These are phyloP conservation scores for Zhuqinia jingwanae DNA, from an alignment of 2,888 invertebrate genomes.

Conservation along the genomic window DNA sequence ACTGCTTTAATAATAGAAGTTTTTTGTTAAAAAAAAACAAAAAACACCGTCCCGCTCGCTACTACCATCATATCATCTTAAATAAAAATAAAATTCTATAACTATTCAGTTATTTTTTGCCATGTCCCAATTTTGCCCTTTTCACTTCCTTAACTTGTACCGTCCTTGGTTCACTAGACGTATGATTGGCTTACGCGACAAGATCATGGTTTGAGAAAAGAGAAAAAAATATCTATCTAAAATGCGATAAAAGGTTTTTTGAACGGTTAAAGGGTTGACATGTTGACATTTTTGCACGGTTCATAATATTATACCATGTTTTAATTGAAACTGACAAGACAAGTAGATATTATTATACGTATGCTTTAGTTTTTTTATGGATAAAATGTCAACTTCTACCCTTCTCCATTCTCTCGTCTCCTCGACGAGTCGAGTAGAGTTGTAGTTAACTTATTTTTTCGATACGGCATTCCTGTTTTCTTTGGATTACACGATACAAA, in stretches of 20 bases:
- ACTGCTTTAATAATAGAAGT: not conserved
- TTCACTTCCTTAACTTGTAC: not conserved
- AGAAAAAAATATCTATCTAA: not conserved
- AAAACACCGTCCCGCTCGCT: too few species aligned
- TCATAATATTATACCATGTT: too few species aligned
- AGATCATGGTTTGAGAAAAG: not conserved
- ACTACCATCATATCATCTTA: not conserved
- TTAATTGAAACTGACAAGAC: not conserved
- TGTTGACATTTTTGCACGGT: constrained; percentile 22
- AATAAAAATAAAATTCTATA: too few species aligned
- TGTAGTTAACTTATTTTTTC: too few species aligned
- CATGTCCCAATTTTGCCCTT: not conserved
- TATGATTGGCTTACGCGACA: constrained; percentile 16
- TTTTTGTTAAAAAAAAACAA: not conserved
- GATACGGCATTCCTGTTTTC: too few species aligned
- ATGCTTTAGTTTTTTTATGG: too few species aligned
- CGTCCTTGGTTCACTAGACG: not conserved
- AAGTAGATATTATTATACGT: not conserved
- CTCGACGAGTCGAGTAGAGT: not conserved
- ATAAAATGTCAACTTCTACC: constrained; percentile 26
- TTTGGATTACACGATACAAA: too few species aligned
- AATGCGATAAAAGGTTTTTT: constrained; percentile 17
- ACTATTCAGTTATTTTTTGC: not conserved
- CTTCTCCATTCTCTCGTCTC: constrained; percentile 9
- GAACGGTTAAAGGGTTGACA: constrained; percentile 11